Evolutionary conservation across 2,113 vertebrate species (phyloP).

Genomic region (Ammodramus savannarum): DNA sequence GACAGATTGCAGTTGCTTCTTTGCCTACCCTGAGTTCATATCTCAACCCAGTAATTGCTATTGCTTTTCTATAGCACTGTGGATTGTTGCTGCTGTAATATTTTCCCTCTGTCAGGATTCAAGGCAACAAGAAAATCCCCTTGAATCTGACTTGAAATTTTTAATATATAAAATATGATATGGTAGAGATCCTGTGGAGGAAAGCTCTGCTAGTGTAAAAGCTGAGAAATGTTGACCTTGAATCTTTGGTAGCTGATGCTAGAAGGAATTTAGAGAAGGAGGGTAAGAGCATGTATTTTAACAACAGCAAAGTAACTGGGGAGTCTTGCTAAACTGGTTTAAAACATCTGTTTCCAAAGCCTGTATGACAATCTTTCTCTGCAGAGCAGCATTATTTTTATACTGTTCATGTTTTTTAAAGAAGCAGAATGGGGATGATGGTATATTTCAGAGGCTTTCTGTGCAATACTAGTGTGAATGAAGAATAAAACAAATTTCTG

Average conservation of each 20-base stretch:
- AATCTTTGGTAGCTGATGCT: not conserved
- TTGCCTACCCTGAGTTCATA: not conserved
- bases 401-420: not conserved
- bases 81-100: not conserved
- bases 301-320: not conserved
- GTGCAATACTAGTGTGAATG: not conserved
- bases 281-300: not conserved
- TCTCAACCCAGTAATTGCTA: not conserved
- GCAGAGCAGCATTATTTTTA: conserved; percentile 29
- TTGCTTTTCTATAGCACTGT: not conserved
- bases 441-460: not conserved
- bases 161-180: not conserved
- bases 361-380: not conserved
- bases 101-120: not conserved
- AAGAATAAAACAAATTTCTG: not conserved
- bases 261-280: not conserved
- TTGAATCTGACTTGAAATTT: not conserved
- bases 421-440: not conserved
- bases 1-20: not conserved
- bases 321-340: not conserved
- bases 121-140: not conserved
- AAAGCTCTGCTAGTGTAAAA: not conserved
- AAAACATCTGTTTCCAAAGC: not conserved
- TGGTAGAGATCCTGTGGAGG: not conserved
- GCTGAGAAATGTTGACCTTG: not conserved